phyloP scores from a whole-genome alignment of 2,888 invertebrate genomes.

The Idaea straminata region DNA sequence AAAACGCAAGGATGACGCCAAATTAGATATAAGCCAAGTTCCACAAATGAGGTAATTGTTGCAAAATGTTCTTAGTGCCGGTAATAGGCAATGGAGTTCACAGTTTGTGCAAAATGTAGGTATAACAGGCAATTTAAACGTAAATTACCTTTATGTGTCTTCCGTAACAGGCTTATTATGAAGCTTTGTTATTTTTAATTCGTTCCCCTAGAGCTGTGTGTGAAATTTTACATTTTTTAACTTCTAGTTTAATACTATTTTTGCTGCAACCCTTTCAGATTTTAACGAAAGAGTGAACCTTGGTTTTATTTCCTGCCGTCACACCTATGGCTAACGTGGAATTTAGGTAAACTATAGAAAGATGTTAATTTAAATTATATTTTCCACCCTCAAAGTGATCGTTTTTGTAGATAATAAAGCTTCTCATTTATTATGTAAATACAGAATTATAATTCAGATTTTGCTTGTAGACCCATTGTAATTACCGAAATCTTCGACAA shows the following conservation, averaged over 20 bases:
- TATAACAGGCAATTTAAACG: conserved; percentile 46
- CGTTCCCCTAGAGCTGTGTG: conserved; percentile 10
- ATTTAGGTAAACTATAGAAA: no score
- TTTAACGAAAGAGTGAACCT: no score
- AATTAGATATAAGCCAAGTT: conserved; percentile 25
- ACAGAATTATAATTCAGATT: no score
- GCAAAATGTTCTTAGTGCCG: conserved; percentile 42
- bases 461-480: no score
- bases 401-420: no score
- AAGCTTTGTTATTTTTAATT: conserved; percentile 31
- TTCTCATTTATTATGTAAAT: no score
- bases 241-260: background rate
- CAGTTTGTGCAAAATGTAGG: conserved; percentile 35
- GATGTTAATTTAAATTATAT: background rate
- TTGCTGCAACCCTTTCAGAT: no score
- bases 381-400: background rate
- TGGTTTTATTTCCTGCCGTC: no score
- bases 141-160: conserved; percentile 52
- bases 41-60: conserved; percentile 43
- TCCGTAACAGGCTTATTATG: conserved; percentile 40
- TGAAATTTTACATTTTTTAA: background rate
- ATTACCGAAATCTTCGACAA: no score
- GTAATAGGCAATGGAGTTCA: conserved; percentile 38
- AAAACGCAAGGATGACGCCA: background rate
- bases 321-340: no score